Base-by-base conservation (phyloP, 2,113 vertebrate species). In the Pachyramphus minor region DNA sequence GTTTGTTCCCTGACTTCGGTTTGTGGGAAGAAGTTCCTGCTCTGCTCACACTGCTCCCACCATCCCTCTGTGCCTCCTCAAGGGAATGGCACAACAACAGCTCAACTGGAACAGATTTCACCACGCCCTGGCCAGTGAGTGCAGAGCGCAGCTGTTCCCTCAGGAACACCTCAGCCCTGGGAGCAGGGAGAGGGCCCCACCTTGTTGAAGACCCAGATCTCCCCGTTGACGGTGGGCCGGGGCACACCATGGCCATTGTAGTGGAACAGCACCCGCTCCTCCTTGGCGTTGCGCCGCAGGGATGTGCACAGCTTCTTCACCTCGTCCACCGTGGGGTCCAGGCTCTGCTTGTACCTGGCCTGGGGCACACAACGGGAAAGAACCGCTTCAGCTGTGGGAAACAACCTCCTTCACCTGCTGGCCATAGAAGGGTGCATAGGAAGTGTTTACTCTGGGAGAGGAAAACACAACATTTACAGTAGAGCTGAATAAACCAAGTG, bases 121-220 rank as follows among this genome's bases (percentile, higher is more conserved):
- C 5, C 42, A 45, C 14, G 88, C 12, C 1, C 2, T 37, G 19
- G 39, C 62, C 4, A 8, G 41, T 0, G 4, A 82, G 9, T 2
- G 14, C 4, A 4, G 18, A 27, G 5, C 0, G 0, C 31, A 24
- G 30, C 27, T 9, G 17, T 23, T 73, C 21, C 8, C 20, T 8
- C 4, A 19, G 44, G 45, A 47, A 47, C 45, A 47, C 47, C 14
- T 2, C 14, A n/a, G n/a, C n/a, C n/a, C n/a, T n/a, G n/a, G n/a
- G n/a, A n/a, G n/a, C n/a, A 20, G 53, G 17, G 53, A 41, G 39
- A n/a, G 21, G n/a, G n/a, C 9, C 58, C 58, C 58, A 14, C 99
- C 99, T 99, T 99, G 80, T 99, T 99, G 97, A 99, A 99, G 95
- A 99, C 99, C 99, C 99, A 99, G 97, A 99, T 99, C 98, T 99